Base-by-base conservation (phyloP, 2,888 invertebrate genomes). In the Watsonalla cultraria region DNA sequence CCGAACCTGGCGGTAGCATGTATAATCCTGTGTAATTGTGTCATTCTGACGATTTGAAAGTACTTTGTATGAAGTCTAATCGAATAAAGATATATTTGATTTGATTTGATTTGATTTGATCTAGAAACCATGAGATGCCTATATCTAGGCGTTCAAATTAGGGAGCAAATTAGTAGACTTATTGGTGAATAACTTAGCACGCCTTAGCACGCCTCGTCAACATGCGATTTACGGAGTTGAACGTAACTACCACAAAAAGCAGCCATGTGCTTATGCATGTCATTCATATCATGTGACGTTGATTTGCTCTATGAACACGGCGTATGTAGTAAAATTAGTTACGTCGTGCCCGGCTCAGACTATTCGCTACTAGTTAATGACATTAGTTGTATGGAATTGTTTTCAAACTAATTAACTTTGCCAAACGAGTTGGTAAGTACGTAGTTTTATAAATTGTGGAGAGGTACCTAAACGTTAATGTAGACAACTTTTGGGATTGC, bases 261-360 rank as follows among this genome's bases (percentile, higher is more conserved):
- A 54, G 53, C 68, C 66, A 70, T 70, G 68, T 69, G 72, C 56
- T 65, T 64, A 74, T 78, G 82, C 76, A 78, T 83, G 83, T 82
- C 87, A 86, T 86, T 86, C 84, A 86, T 84, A 80, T 77, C 62
- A 69, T 64, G 70, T 77, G 80, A 76, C 80, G 80, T 73, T 74
- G 75, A 68, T 71, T 51, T 42, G 11, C 42, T 42, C 9, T 42
- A 42, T 42, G 11, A 11, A 11, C 42, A 11, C 42, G 11, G 8
- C 5, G 42, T 69, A 66, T 69, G 69, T 76, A 76, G 74, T 80
- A 74, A 76, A 74, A 78, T 80, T 76, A 66, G 78, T 76, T 76
- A 76, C 74, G 78, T 80, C 68, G 75, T 78, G 71, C 66, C 68
- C 67, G 9, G 67, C 63, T 59, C 67, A 76, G 74, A 74, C 76